These are phyloP conservation scores for Pseudomugil tenellus DNA, from an alignment of 2,797 vertebrate genomes.

Conservation along the genomic window DNA sequence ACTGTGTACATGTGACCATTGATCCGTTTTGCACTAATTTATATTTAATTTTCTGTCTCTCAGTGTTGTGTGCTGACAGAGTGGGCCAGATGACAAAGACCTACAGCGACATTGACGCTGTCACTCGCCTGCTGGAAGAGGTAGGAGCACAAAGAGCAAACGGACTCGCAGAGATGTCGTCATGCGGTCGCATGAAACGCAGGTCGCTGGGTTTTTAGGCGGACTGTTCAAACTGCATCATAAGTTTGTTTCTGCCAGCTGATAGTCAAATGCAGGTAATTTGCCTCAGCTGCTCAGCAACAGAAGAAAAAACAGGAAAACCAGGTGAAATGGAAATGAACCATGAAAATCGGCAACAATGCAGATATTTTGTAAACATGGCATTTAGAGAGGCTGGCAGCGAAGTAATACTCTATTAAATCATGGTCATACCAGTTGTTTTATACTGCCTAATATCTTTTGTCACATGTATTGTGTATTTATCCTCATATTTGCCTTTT, in stretches of 20 bases:
- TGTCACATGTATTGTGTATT: neutral
- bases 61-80: conserved; percentile 98
- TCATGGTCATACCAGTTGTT: neutral
- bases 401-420: neutral
- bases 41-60: neutral
- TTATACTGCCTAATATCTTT: conserved; percentile 2
- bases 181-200: conserved; percentile 10
- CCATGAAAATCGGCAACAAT: neutral
- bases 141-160: conserved; percentile 73
- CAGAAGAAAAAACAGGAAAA: conserved; percentile 3
- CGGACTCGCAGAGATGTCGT: too few species aligned
- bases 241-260: conserved; percentile 21
- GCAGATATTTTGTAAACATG: conserved; percentile 20
- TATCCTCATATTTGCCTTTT: neutral
- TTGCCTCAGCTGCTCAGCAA: conserved; percentile 8
- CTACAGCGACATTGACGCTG: conserved; percentile 98
- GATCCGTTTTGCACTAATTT: neutral
- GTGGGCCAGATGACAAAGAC: conserved; percentile 99
- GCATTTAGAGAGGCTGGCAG: neutral
- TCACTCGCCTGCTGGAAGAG: conserved; percentile 98
- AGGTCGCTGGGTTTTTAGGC: conserved; percentile 1
- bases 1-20: neutral
- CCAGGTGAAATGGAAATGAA: conserved; percentile 9
- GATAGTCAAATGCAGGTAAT: conserved; percentile 56
- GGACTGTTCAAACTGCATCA: conserved; percentile 9